These are phyloP conservation scores for Pipistrellus nathusii DNA, from an alignment of 2,797 vertebrate species.

Conservation along the genomic window DNA sequence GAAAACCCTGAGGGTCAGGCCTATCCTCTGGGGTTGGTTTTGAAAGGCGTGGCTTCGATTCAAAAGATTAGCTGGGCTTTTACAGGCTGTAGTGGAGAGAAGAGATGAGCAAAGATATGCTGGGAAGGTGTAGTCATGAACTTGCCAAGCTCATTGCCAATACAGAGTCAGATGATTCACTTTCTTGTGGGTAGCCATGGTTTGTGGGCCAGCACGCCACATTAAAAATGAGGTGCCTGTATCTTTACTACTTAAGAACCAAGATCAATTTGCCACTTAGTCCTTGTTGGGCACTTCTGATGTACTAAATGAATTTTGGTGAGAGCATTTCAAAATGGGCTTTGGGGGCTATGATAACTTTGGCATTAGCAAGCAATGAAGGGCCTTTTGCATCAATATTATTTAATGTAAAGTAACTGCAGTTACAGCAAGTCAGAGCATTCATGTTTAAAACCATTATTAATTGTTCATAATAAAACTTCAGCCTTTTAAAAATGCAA, in stretches of 20 bases:
- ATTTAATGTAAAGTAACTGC: conserved; percentile 82
- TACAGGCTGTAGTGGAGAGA: neutral
- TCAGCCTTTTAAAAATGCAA: conserved; percentile 79
- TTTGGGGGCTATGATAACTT: conserved; percentile 66
- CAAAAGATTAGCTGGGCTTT: neutral
- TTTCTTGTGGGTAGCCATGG: neutral
- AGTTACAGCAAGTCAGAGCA: conserved; percentile 80
- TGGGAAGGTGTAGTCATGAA: neutral
- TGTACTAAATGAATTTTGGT: conserved; percentile 50
- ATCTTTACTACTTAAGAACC: conserved; percentile 12
- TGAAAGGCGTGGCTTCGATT: conserved; percentile 21
- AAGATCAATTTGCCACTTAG: neutral
- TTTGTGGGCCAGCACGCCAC: neutral
- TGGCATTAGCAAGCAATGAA: conserved; percentile 58
- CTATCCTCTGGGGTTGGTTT: neutral
- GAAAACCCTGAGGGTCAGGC: neutral
- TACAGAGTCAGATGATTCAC: neutral
- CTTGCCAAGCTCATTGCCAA: neutral
- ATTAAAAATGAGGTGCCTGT: conserved; percentile 37
- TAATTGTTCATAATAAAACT: conserved; percentile 84
- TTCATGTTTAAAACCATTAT: conserved; percentile 83
- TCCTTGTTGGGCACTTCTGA: neutral
- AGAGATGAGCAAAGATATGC: neutral
- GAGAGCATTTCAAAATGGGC: conserved; percentile 24
- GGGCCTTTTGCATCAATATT: conserved; percentile 79